These are phyloP conservation scores for Platysternon megacephalum DNA, from an alignment of 2,113 vertebrate genomes.

Conservation along the genomic window DNA sequence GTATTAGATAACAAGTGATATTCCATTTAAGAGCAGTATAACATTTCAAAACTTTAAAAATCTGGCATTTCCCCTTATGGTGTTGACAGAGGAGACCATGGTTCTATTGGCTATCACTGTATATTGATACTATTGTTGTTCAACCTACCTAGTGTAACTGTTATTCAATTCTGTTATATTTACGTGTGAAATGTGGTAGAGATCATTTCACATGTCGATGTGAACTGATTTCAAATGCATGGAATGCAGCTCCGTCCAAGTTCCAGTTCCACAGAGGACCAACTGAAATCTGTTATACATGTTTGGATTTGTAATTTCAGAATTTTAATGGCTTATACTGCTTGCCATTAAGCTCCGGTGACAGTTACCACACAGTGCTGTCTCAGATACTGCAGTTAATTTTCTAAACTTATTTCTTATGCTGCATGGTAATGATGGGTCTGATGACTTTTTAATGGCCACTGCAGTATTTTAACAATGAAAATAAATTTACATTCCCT, in stretches of 20 bases:
- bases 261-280: not conserved
- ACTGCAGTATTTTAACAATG: not conserved
- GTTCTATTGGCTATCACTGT: not conserved
- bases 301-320: not conserved
- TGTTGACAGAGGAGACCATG: not conserved
- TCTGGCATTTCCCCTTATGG: not conserved
- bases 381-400: not conserved
- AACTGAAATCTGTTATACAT: not conserved
- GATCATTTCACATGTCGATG: not conserved
- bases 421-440: not conserved
- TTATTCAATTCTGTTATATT: not conserved
- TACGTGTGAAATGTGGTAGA: not conserved
- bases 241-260: not conserved
- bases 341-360: not conserved
- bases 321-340: not conserved
- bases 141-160: not conserved
- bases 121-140: not conserved
- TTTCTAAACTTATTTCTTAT: not conserved
- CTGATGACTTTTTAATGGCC: not conserved
- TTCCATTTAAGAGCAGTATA: not conserved
- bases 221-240: not conserved
- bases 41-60: not conserved
- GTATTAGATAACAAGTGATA: not conserved
- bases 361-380: not conserved
- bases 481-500: not conserved